phyloP scores from a whole-genome alignment of 2,888 invertebrate species.

The Bursaphelenchus okinawaensis region DNA sequence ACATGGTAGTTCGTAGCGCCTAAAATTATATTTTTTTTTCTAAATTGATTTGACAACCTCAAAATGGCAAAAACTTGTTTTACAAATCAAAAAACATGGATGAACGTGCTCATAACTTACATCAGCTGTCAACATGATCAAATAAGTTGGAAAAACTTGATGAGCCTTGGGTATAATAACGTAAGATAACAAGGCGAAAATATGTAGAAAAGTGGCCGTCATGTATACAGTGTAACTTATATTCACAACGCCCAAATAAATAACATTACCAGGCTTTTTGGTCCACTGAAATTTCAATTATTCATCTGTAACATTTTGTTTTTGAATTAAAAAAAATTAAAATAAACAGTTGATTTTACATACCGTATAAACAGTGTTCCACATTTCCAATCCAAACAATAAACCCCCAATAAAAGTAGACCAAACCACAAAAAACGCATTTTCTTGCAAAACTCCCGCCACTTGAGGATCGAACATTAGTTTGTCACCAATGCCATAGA shows the following conservation, averaged over 20 bases:
- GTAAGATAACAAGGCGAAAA: not conserved
- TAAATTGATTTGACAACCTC: no score
- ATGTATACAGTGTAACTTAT: not conserved
- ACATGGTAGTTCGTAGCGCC: not conserved
- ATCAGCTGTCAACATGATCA: constrained; percentile 6
- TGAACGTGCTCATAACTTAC: not conserved
- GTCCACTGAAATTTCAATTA: not conserved
- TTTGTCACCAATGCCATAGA: constrained; percentile 4
- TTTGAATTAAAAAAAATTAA: no score
- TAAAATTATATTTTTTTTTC: not conserved
- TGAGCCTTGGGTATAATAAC: constrained; percentile 3
- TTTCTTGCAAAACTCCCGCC: not conserved
- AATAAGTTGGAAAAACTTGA: not conserved
- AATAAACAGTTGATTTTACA: no score
- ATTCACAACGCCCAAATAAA: not conserved
- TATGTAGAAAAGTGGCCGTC: not conserved
- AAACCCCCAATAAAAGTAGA: not conserved
- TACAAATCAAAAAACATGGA: not conserved
- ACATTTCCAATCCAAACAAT: not conserved
- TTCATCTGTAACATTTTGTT: no score
- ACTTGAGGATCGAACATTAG: not conserved
- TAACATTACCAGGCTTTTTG: not conserved
- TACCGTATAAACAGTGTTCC: not conserved
- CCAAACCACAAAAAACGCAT: constrained; percentile 11
- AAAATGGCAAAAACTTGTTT: not conserved